Conservation (phyloP, 2,888 invertebrate genomes). For the Muschampia plurimacula region DNA sequence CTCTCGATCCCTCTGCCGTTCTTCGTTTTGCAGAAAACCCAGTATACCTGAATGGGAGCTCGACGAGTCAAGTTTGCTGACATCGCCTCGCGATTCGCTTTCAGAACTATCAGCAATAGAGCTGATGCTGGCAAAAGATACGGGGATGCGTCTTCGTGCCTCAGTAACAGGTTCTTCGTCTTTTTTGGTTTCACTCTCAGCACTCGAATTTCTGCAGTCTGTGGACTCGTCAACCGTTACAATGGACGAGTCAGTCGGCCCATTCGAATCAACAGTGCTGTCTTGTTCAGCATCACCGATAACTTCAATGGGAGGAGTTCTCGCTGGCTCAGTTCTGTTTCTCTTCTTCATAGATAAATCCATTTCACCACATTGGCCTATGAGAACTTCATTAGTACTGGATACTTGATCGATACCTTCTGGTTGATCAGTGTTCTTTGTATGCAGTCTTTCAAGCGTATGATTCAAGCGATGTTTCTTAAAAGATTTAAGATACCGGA, state of each 20-base stretch:
- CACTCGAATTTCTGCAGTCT: conserved; percentile 76
- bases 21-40: conserved; percentile 87
- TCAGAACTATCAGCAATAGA: conserved; percentile 84
- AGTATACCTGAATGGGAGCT: conserved; percentile 85
- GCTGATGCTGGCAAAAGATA: conserved; percentile 83
- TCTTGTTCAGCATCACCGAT: conserved; percentile 87
- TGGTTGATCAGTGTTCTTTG: conserved; percentile 85
- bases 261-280: conserved; percentile 90
- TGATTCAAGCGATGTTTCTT: conserved; percentile 96
- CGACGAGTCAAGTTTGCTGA: conserved; percentile 81
- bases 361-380: conserved; percentile 85
- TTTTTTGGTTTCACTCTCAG: conserved; percentile 70
- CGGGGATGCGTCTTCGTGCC: conserved; percentile 69
- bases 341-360: conserved; percentile 85
- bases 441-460: conserved; percentile 92
- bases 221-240: conserved; percentile 78
- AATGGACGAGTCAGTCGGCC: conserved; percentile 79
- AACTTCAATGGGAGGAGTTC: conserved; percentile 79
- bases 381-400: conserved; percentile 88
- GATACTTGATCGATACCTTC: conserved; percentile 88
- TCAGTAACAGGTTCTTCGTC: conserved; percentile 64
- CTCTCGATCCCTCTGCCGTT: conserved; percentile 87
- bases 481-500: conserved; percentile 95
- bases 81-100: conserved; percentile 76
- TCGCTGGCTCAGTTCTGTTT: conserved; percentile 70